These are phyloP conservation scores for Epinotia demarniana DNA, from an alignment of 2,888 invertebrate genomes.

Conservation along the genomic window DNA sequence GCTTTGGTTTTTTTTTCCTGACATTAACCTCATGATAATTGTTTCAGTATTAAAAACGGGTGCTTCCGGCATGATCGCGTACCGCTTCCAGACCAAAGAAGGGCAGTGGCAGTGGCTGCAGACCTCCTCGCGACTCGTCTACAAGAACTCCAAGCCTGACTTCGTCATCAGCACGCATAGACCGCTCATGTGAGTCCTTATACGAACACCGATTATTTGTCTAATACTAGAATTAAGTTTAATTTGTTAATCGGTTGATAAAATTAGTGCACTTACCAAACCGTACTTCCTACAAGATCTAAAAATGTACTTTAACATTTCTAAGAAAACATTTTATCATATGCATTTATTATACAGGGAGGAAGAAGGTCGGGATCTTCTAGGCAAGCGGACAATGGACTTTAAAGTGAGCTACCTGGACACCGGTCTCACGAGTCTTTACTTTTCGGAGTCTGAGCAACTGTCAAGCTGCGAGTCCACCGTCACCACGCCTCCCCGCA, in stretches of 20 bases:
- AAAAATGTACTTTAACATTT: background rate
- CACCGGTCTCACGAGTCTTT: slow-evolving; percentile 95
- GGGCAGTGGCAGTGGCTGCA: slow-evolving; percentile 99
- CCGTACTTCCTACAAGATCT: background rate
- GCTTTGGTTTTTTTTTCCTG: background rate
- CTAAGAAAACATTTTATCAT: background rate
- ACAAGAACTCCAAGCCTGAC: slow-evolving; percentile 99
- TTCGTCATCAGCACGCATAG: slow-evolving; percentile 99
- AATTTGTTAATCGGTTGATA: background rate
- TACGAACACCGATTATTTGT: background rate
- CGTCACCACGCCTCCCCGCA: slow-evolving; percentile 89
- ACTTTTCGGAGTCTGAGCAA: slow-evolving; percentile 95
- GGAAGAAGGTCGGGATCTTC: slow-evolving; percentile 98
- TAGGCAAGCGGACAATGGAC: slow-evolving; percentile 99
- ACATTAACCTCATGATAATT: slow-evolving; percentile 13
- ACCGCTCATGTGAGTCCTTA: slow-evolving; percentile 94
- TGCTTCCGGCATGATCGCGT: slow-evolving; percentile 99
- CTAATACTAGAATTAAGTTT: background rate
- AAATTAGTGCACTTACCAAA: background rate
- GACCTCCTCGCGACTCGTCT: slow-evolving; percentile 96
- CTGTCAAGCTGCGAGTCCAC: slow-evolving; percentile 86
- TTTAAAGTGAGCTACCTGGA: slow-evolving; percentile 99
- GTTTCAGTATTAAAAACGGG: slow-evolving; percentile 98
- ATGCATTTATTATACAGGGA: slow-evolving; percentile 88
- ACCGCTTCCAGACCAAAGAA: slow-evolving; percentile 97